Evolutionary conservation across 2,797 vertebrate genomes (phyloP), one percentile per base, ranked within the genome.

Genomic region (Catostomus latipinnis): DNA sequence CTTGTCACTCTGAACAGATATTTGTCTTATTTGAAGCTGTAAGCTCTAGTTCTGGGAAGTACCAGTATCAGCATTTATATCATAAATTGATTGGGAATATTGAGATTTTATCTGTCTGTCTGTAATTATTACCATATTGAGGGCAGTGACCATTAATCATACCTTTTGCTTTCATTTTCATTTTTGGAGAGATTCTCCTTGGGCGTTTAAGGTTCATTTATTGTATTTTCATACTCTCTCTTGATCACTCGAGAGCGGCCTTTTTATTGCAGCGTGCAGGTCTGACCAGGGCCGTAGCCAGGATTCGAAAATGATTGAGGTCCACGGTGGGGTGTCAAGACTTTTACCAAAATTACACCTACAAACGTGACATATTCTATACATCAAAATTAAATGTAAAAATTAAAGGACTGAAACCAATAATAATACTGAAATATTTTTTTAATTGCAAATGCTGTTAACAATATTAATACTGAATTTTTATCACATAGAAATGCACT

Each of bases 191-290:
- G 60, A 18, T 60, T 16, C 2, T 34, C 34, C 34, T 34, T 34
- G 34, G 34, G 34, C 8, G 22, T 9, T 22, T 18, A 4, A 11
- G 77, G 65, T 62, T 45, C 57, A 0, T 84, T 10, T 76, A 12
- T 76, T 76, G 0, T 1, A 5, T 80, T 14, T 87, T 11, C 3
- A 9, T 50, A 9, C 49, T 11, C 9, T 22, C 7, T 67, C 43
- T 83, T 68, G 53, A 54, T 91, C 93, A 93, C 84, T 18, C 91
- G 93, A 87, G 88, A 89, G 90, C 88, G 85, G 87, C 92, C 67
- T 87, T 71, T 78, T 34, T 22, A 16, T 75, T 85, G 2, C 0
- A 46, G 16, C 34, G 50, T 69, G 5, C 43, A 58, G 0, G 48
- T 45, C 10, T 74, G 13, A 63, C 22, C 8, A 1, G 43, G 22